Base-by-base conservation (phyloP, 2,113 vertebrate species). In the Mus musculus region DNA sequence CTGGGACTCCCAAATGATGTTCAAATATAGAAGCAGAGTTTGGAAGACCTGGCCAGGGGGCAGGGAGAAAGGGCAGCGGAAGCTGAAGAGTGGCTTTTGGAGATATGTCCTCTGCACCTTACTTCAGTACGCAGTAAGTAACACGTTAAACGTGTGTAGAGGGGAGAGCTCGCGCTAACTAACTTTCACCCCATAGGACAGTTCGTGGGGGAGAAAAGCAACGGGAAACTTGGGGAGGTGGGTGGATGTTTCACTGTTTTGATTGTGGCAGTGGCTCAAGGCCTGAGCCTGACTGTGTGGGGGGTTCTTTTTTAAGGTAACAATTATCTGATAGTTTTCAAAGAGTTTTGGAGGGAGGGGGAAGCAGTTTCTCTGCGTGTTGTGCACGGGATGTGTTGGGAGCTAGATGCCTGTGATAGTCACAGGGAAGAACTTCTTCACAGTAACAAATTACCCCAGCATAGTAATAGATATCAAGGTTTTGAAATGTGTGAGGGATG, bases 401-500 rank as follows among this genome's bases (percentile, higher is more conserved):
- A 88, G 2, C 10, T 52, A 36, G 71, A 33, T 33, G 0, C 33
- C 54, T 95, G 69, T 16, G 85, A 80, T 11, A 86, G 3, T 52
- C 75, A 84, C 76, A 72, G 71, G 26, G 56, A 93, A 4, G 19
- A 59, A 24, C 88, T 88, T 90, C 42, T 94, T 65, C 59, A 81
- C 42, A 65, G 42, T 17, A 36, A 85, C 11, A 39, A 90, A 72
- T 28, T 71, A 46, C 7, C 19, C 77, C 24, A 52, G 72, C 42
- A 80, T n/a, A 14, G 59, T 5, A 59, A 59, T 86, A 39, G 49
- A 85, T 77, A 76, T 67, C 19, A 90, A 67, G 30, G 5, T 82
- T 89, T 96, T 92, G 36, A 93, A 91, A 85, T 33, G 5, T 52
- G 39, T 52, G 73, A 82, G 61, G 12, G 22, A 82, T 82, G 33